Evolutionary conservation across 2,797 vertebrate species (phyloP).

Genomic region (Fringilla coelebs): DNA sequence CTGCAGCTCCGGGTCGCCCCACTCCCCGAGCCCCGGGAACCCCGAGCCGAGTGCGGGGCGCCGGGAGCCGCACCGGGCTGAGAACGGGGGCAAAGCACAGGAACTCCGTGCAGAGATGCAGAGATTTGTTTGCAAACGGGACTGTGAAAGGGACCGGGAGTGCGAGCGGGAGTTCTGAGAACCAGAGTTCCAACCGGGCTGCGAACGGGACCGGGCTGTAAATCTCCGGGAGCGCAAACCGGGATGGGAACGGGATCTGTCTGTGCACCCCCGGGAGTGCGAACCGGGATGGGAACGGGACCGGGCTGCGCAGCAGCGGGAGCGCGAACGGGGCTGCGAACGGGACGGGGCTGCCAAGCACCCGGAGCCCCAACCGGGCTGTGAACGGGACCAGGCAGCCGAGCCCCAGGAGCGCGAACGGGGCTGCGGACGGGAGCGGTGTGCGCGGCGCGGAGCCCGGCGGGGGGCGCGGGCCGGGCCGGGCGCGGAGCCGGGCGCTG

Average conservation of each 20-base stretch:
- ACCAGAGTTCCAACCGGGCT: background rate
- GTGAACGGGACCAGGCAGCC: background rate
- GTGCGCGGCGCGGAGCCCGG: background rate
- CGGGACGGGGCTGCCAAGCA: too few relatives aligned
- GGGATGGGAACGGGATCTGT: background rate
- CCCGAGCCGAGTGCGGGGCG: background rate
- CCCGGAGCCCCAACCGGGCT: background rate
- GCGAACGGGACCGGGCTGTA: background rate
- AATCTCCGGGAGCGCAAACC: background rate
- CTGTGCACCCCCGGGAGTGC: background rate
- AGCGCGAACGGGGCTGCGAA: fast-evolving
- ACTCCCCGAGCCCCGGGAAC: background rate
- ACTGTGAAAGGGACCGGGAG: background rate
- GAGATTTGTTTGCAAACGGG: background rate
- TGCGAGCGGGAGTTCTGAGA: background rate
- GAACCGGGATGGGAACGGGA: background rate
- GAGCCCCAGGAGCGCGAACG: background rate
- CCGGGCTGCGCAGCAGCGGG: background rate
- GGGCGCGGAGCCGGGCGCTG: background rate
- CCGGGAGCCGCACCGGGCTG: background rate
- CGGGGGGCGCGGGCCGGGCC: background rate
- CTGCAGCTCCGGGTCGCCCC: background rate
- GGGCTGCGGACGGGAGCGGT: background rate
- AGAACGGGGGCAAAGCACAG: background rate
- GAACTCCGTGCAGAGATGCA: background rate